phyloP scores from a whole-genome alignment of 2,797 vertebrate species.

The Anolis apletophallus region DNA sequence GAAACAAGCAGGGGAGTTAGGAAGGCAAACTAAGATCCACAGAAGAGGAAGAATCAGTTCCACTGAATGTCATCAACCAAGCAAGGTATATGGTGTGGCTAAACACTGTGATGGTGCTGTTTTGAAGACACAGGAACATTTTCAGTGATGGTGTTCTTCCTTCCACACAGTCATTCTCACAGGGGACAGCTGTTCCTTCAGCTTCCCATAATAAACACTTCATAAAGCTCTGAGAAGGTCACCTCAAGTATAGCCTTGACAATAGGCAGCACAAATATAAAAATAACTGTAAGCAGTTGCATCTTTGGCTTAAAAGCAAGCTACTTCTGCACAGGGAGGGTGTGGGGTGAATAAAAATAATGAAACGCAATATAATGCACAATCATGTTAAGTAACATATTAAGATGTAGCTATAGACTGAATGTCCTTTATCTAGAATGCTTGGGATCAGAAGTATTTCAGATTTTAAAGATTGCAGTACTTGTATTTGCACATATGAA shows the following conservation, averaged over 20 bases:
- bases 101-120: slow-evolving; percentile 46
- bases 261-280: slow-evolving; percentile 8
- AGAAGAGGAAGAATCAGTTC: slow-evolving; percentile 48
- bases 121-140: slow-evolving; percentile 46
- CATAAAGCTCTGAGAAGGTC: slow-evolving; percentile 22
- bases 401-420: not conserved
- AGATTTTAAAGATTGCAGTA: too few species aligned
- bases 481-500: too few species aligned
- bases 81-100: slow-evolving; percentile 45
- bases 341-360: not conserved
- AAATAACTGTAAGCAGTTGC: slow-evolving; percentile 14
- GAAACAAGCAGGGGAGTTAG: slow-evolving; percentile 45
- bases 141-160: slow-evolving; percentile 29
- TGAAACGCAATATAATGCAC: not conserved
- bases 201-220: slow-evolving; percentile 5
- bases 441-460: too few species aligned
- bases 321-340: not conserved
- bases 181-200: not conserved
- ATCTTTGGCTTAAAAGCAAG: not conserved
- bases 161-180: not conserved
- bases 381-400: not conserved
- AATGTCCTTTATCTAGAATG: too few species aligned
- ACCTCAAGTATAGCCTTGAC: slow-evolving; percentile 3
- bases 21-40: slow-evolving; percentile 52
- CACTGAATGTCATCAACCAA: slow-evolving; percentile 55